Evolutionary conservation across 2,888 invertebrate genomes (phyloP).

Genomic region (Catocala sponsa): DNA sequence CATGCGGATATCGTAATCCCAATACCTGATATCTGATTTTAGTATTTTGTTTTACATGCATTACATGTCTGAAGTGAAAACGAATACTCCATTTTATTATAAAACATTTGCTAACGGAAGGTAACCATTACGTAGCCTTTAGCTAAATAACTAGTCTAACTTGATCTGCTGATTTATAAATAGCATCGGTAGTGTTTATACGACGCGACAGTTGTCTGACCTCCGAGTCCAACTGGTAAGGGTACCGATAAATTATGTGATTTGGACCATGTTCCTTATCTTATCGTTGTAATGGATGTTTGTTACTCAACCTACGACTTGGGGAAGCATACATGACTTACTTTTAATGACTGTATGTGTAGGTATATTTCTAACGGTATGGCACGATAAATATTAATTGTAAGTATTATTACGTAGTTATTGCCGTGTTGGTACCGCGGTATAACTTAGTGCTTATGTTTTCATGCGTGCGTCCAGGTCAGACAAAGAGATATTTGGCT

Average conservation of each 20-base stretch:
- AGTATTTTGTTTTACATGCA: neutral
- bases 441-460: too few species aligned
- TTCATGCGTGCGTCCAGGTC: too few species aligned
- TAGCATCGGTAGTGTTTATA: slow-evolving; percentile 5
- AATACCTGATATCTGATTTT: too few species aligned
- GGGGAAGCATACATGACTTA: neutral
- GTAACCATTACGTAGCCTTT: slow-evolving; percentile 9
- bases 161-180: slow-evolving; percentile 9
- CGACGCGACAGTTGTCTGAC: slow-evolving; percentile 6
- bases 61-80: neutral
- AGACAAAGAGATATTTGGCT: too few species aligned
- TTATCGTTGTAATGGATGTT: neutral
- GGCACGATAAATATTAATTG: too few species aligned
- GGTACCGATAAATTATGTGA: neutral
- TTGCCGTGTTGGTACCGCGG: too few species aligned
- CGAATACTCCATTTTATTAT: neutral
- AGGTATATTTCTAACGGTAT: too few species aligned
- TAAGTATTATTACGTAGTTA: too few species aligned
- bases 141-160: slow-evolving; percentile 9
- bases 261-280: slow-evolving; percentile 2
- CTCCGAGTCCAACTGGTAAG: neutral
- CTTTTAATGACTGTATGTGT: too few species aligned
- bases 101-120: slow-evolving; percentile 2
- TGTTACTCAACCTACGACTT: slow-evolving; percentile 1
- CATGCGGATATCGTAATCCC: too few species aligned